Percentiles rank a stretch among this genome's conserved stretches.
Conservation (phyloP, 2,888 invertebrate species). For the Mythimna vitellina region DNA sequence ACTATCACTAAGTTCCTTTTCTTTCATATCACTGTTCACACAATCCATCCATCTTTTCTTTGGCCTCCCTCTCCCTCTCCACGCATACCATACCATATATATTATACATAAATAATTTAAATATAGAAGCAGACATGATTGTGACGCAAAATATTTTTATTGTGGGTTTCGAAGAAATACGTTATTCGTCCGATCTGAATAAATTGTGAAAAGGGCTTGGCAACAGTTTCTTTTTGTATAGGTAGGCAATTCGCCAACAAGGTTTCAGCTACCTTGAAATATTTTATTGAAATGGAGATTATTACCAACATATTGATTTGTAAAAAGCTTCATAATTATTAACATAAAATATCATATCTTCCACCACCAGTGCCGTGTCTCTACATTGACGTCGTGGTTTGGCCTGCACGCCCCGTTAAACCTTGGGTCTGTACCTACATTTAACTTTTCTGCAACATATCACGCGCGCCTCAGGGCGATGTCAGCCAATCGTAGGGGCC, state of each 20-base stretch:
- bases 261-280: neutral
- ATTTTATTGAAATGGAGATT: neutral
- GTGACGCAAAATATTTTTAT: slow-evolving; percentile 17
- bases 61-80: too few relatives aligned
- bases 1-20: too few relatives aligned
- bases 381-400: neutral
- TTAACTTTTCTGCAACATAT: too few relatives aligned
- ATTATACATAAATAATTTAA: slow-evolving; percentile 24
- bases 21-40: too few relatives aligned
- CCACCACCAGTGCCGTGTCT: too few relatives aligned
- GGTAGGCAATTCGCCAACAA: neutral
- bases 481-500: too few relatives aligned
- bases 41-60: too few relatives aligned
- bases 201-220: slow-evolving; percentile 32
- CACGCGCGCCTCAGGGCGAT: too few relatives aligned
- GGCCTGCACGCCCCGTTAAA: too few relatives aligned
- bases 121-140: slow-evolving; percentile 43
- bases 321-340: neutral
- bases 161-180: slow-evolving; percentile 14
- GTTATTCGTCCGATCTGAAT: slow-evolving; percentile 17
- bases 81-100: slow-evolving; percentile 4
- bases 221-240: slow-evolving; percentile 5
- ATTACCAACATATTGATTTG: neutral
- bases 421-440: too few relatives aligned
- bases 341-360: neutral